Conservation (phyloP, 1,140 invertebrate genomes). For the Aphaenogaster floridana region DNA sequence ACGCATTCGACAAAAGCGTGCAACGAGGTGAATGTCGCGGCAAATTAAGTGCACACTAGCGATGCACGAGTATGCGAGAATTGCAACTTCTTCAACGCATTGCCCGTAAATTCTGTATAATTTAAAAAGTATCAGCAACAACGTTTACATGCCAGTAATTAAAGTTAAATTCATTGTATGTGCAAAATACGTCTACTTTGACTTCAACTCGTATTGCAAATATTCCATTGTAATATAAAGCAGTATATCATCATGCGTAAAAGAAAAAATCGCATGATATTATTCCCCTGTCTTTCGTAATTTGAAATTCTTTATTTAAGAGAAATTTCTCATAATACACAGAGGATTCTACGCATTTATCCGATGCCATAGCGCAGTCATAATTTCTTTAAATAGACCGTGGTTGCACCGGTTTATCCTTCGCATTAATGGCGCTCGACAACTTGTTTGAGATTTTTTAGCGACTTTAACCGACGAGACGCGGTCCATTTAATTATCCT, state of each 20-base stretch:
- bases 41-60: neutral
- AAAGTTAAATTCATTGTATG: too few relatives aligned
- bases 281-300: neutral
- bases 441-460: constrained; percentile 36
- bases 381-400: constrained; percentile 61
- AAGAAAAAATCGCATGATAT: neutral
- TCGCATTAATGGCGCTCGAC: constrained; percentile 26
- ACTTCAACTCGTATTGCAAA: neutral
- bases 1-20: constrained; percentile 1
- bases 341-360: neutral
- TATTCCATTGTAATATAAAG: neutral
- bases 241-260: neutral
- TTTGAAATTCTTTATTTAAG: neutral
- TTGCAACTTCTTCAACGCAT: neutral
- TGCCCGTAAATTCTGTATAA: too few relatives aligned
- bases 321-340: neutral
- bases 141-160: neutral
- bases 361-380: constrained; percentile 15
- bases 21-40: constrained; percentile 21
- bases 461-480: constrained; percentile 3
- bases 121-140: neutral
- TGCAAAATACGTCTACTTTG: too few relatives aligned
- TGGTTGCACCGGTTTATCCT: constrained; percentile 37
- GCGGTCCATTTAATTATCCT: constrained; percentile 37
- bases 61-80: neutral